A percentile compares a stretch with the other conserved stretches of the same genome.
Conservation (phyloP, 2,797 vertebrate species). For the Pantherophis vulpinus region DNA sequence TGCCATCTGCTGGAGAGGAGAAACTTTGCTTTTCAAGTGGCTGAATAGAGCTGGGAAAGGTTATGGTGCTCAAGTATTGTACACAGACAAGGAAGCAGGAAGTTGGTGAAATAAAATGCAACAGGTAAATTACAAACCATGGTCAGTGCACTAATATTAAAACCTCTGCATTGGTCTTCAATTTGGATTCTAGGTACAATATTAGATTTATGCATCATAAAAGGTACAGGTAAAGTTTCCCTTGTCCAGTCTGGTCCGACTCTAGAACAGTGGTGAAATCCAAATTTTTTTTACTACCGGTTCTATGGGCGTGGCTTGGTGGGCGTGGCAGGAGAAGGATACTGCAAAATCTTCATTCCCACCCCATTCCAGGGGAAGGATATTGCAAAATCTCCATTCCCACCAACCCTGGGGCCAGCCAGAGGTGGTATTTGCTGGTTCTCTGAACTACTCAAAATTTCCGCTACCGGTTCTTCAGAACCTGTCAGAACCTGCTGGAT, state of each 20-base stretch:
- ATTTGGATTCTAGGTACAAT: not conserved
- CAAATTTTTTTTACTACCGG: too few species aligned
- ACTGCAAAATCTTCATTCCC: too few species aligned
- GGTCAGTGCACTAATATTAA: not conserved
- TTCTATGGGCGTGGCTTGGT: too few species aligned
- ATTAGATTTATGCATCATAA: not conserved
- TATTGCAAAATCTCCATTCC: too few species aligned
- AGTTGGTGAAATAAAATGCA: not conserved
- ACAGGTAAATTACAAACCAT: not conserved
- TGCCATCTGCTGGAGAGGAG: slow-evolving; percentile 8
- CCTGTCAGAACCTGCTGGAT: too few species aligned
- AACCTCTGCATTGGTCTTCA: not conserved
- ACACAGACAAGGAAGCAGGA: not conserved
- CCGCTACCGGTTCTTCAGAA: too few species aligned
- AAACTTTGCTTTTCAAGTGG: not conserved
- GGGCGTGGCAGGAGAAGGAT: too few species aligned
- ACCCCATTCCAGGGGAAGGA: too few species aligned
- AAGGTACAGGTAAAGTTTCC: not conserved
- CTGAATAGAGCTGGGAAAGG: not conserved
- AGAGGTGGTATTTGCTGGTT: too few species aligned
- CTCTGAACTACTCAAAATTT: too few species aligned
- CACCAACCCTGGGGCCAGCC: too few species aligned
- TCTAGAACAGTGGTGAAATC: not conserved
- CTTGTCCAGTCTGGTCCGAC: not conserved
- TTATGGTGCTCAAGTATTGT: not conserved